Conservation (phyloP, 1,140 invertebrate species). For the Oppia nitens region DNA sequence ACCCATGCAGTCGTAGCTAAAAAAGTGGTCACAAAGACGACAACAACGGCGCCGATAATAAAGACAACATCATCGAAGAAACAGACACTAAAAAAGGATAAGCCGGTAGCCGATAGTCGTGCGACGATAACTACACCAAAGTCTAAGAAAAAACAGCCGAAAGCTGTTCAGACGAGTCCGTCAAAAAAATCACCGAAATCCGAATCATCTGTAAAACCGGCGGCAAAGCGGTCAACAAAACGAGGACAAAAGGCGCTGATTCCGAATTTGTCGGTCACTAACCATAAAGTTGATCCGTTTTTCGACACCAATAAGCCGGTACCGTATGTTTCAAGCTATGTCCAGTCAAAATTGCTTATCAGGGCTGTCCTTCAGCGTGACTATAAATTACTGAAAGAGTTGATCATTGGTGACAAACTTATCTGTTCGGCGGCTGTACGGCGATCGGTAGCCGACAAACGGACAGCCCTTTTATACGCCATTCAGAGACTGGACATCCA, state of each 20-base stretch:
- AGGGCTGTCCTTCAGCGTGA: slow-evolving; percentile 29
- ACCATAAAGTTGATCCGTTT: slow-evolving; percentile 32
- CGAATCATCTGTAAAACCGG: too few species aligned
- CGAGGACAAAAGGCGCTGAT: too few species aligned
- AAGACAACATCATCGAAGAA: too few species aligned
- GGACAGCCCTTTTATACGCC: slow-evolving; percentile 28
- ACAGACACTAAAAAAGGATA: too few species aligned
- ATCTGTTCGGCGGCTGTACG: slow-evolving; percentile 25
- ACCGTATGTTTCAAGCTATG: slow-evolving; percentile 31
- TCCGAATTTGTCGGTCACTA: too few species aligned
- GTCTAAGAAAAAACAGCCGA: too few species aligned
- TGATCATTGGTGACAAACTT: slow-evolving; percentile 27
- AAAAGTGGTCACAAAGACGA: neutral
- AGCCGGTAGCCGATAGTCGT: too few species aligned
- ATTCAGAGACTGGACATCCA: slow-evolving; percentile 26
- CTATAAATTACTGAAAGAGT: slow-evolving; percentile 24
- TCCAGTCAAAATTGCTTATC: slow-evolving; percentile 30
- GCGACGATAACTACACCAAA: too few species aligned
- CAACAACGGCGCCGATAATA: neutral
- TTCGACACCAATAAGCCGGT: slow-evolving; percentile 31
- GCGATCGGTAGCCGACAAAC: slow-evolving; percentile 18
- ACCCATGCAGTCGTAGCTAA: neutral
- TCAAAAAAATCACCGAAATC: too few species aligned
- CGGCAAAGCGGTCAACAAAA: too few species aligned
- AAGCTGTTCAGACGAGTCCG: too few species aligned